Conservation (phyloP, 1,140 invertebrate species). For the Tigriopus japonicus region DNA sequence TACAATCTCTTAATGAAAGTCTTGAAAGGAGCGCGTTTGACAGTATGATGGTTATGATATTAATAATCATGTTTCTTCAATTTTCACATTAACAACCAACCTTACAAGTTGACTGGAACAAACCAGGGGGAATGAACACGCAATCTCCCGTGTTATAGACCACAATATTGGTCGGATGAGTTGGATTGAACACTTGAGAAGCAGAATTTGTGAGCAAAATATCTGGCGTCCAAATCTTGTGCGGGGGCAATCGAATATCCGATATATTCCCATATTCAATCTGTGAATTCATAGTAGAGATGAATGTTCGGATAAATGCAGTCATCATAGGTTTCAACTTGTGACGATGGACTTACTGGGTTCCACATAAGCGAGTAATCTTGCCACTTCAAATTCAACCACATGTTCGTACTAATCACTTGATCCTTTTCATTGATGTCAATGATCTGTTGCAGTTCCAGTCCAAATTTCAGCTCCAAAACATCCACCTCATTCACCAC, state of each 20-base stretch:
- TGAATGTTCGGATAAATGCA: neutral
- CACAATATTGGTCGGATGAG: neutral
- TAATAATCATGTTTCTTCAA: too few relatives aligned
- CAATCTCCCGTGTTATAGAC: neutral
- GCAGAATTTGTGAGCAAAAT: slow-evolving; percentile 21
- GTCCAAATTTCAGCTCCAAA: slow-evolving; percentile 28
- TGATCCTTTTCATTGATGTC: slow-evolving; percentile 25
- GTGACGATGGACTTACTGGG: neutral
- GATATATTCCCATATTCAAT: neutral
- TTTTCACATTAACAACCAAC: neutral
- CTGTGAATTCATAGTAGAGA: neutral
- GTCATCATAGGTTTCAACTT: too few relatives aligned
- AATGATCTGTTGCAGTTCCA: slow-evolving; percentile 35
- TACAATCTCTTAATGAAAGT: too few relatives aligned
- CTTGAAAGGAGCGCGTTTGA: too few relatives aligned
- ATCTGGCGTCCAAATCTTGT: slow-evolving; percentile 36
- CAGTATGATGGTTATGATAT: too few relatives aligned
- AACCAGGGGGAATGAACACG: neutral
- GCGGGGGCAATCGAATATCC: neutral
- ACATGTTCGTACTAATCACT: slow-evolving; percentile 16
- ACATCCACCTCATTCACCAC: slow-evolving; percentile 27
- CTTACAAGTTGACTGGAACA: slow-evolving; percentile 4
- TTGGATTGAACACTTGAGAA: neutral
- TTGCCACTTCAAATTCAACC: slow-evolving; percentile 12
- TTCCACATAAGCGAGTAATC: slow-evolving; percentile 8